Evolutionary conservation across 2,797 vertebrate genomes (phyloP).

Genomic region (Hoplostethus mediterraneus): DNA sequence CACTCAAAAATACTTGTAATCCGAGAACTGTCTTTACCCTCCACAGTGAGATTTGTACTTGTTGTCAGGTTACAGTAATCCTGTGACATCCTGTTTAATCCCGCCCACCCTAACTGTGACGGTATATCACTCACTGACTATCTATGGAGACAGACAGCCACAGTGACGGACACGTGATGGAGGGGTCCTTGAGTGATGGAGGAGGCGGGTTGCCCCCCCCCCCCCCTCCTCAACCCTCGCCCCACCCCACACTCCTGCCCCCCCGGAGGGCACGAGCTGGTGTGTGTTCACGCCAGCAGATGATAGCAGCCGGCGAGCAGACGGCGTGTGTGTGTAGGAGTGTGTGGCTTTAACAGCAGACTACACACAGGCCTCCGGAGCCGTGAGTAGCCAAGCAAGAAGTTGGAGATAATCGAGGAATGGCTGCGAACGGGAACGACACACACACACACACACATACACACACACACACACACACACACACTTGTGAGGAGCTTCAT

Average conservation of each 20-base stretch:
- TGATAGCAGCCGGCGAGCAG: constrained; percentile 70
- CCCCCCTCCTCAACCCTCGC: constrained; percentile 32
- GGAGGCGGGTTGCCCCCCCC: constrained; percentile 32
- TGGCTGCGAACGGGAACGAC: not conserved
- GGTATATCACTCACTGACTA: constrained; percentile 57
- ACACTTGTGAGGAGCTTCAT: not conserved
- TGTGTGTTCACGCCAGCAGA: constrained; percentile 60
- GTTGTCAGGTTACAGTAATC: constrained; percentile 60
- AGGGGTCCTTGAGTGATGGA: constrained; percentile 66
- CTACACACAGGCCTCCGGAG: constrained; percentile 20
- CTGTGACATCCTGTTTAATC: constrained; percentile 70
- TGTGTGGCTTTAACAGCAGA: constrained; percentile 26
- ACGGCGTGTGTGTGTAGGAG: constrained; percentile 38
- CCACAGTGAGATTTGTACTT: constrained; percentile 44
- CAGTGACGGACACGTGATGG: constrained; percentile 65
- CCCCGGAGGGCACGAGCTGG: constrained; percentile 57
- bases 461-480: not conserved
- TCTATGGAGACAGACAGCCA: constrained; percentile 49
- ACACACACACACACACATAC: not conserved
- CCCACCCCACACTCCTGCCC: constrained; percentile 42
- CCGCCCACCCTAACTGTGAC: constrained; percentile 43
- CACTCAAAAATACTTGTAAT: constrained; percentile 16
- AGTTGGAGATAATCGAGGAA: not conserved
- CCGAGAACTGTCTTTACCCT: constrained; percentile 38
- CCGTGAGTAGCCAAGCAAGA: constrained; percentile 4